These are phyloP conservation scores for Pissodes strobi DNA, from an alignment of 1,140 invertebrate species.

Conservation along the genomic window DNA sequence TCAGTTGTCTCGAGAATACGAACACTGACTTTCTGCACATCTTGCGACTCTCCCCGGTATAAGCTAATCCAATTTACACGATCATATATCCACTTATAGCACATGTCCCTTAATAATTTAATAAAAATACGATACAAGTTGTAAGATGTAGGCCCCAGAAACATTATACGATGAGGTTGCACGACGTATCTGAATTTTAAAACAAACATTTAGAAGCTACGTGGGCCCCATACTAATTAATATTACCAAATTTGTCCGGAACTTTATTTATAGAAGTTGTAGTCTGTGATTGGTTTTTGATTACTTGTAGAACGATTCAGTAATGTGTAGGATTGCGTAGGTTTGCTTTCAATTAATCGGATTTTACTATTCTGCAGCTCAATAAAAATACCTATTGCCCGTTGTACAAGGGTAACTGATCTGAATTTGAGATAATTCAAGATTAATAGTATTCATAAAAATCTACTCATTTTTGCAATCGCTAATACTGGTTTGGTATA, in stretches of 20 bases:
- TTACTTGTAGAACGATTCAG: background rate
- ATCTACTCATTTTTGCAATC: no score
- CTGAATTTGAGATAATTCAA: no score
- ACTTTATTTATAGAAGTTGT: slow-evolving; percentile 10
- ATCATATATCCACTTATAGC: slow-evolving; percentile 8
- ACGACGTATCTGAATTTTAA: slow-evolving; percentile 27
- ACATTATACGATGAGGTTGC: slow-evolving; percentile 27
- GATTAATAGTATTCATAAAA: no score
- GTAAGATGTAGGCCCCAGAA: slow-evolving; percentile 19
- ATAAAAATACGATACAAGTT: slow-evolving; percentile 29
- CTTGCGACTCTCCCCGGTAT: background rate
- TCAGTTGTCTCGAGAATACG: no score
- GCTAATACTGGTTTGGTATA: no score
- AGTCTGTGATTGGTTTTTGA: background rate
- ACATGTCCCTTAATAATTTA: slow-evolving; percentile 24
- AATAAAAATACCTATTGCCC: no score
- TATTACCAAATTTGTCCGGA: slow-evolving; percentile 18
- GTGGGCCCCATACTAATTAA: slow-evolving; percentile 28
- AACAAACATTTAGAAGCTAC: slow-evolving; percentile 24
- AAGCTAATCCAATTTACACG: slow-evolving; percentile 12
- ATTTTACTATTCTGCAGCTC: no score
- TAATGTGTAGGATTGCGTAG: background rate
- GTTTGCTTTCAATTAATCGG: no score
- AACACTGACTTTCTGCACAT: no score
- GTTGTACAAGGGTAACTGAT: no score